phyloP scores from a whole-genome alignment of 1,140 invertebrate species.

The Drosophila ambigua region DNA sequence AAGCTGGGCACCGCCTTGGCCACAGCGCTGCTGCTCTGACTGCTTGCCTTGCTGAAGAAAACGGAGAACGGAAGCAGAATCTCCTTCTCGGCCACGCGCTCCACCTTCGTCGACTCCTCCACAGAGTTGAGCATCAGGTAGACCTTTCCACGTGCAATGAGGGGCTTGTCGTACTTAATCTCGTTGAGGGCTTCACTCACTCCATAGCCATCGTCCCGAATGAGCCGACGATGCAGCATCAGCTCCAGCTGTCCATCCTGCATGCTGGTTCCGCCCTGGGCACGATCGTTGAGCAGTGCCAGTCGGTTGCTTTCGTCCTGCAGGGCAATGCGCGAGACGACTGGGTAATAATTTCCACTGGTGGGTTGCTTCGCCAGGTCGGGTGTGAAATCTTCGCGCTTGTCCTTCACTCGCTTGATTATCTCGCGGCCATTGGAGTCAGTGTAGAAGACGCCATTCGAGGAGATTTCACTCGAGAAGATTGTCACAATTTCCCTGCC shows the following conservation, averaged over 20 bases:
- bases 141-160: conserved; percentile 93
- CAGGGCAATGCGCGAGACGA: conserved; percentile 92
- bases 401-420: conserved; percentile 89
- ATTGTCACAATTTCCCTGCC: conserved; percentile 93
- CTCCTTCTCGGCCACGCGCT: conserved; percentile 59
- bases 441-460: conserved; percentile 92
- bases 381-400: conserved; percentile 90
- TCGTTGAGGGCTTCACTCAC: conserved; percentile 97
- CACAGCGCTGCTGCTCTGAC: conserved; percentile 64
- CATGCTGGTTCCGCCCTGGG: conserved; percentile 94
- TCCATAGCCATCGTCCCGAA: conserved; percentile 96
- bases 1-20: conserved; percentile 53
- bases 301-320: conserved; percentile 84
- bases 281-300: conserved; percentile 91
- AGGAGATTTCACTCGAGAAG: conserved; percentile 88
- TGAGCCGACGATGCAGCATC: conserved; percentile 94
- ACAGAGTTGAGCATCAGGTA: conserved; percentile 85
- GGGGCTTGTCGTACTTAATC: conserved; percentile 88
- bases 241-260: conserved; percentile 90
- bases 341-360: conserved; percentile 96
- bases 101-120: conserved; percentile 33
- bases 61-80: conserved; percentile 72
- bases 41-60: conserved; percentile 78
- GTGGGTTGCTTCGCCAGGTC: conserved; percentile 87
- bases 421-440: conserved; percentile 97